Conservation (phyloP, 2,113 vertebrate genomes). For the Gymnogyps californianus region DNA sequence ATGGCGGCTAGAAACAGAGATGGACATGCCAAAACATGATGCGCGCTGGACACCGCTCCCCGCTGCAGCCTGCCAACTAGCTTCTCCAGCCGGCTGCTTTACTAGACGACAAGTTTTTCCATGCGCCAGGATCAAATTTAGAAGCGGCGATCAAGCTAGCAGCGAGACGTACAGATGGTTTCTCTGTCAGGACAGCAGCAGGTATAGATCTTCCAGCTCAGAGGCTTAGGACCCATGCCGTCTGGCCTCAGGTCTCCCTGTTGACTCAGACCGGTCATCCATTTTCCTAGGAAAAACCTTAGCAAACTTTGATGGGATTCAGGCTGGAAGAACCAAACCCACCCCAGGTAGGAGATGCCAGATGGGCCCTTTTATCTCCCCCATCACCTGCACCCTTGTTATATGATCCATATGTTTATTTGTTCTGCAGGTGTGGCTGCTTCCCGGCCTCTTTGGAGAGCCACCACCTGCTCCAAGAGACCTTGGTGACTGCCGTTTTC, state of each 20-base stretch:
- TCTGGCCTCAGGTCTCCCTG: not conserved
- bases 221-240: not conserved
- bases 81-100: not conserved
- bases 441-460: not conserved
- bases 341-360: not conserved
- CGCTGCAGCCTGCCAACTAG: not conserved
- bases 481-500: not conserved
- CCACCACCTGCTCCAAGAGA: not conserved
- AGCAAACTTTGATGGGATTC: not conserved
- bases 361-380: not conserved
- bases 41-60: not conserved
- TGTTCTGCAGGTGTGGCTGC: not conserved
- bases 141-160: not conserved
- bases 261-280: not conserved
- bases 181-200: conserved; percentile 17
- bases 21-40: conserved; percentile 18
- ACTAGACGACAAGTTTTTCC: not conserved
- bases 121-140: not conserved
- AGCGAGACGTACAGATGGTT: conserved; percentile 7
- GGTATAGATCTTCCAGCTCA: not conserved
- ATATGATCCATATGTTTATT: not conserved
- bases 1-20: not conserved
- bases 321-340: not conserved
- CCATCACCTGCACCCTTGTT: not conserved
- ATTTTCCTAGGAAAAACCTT: not conserved